A percentile compares a stretch with the other conserved stretches of the same genome.
phyloP scores from a whole-genome alignment of 2,888 invertebrate species.

The Sinhomidia bicolor region DNA sequence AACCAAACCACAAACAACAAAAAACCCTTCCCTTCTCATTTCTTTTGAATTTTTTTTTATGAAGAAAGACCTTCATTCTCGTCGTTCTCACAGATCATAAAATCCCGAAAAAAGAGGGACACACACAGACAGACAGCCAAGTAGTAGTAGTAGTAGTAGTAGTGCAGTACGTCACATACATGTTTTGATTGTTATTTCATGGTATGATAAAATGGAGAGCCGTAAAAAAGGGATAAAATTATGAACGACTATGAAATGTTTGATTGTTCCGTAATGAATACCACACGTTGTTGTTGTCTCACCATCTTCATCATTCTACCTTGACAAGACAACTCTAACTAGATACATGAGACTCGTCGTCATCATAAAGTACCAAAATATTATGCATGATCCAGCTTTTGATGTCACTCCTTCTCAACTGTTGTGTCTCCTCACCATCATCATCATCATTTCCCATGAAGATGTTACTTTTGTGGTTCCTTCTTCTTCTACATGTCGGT shows the following conservation, averaged over 20 bases:
- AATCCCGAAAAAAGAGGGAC: constrained; percentile 20
- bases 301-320: background rate
- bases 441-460: constrained; percentile 9
- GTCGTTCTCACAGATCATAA: constrained; percentile 27
- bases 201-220: background rate
- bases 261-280: constrained; percentile 31
- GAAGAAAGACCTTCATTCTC: background rate
- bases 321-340: background rate
- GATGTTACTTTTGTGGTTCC: constrained; percentile 33
- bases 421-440: no score
- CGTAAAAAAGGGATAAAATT: background rate
- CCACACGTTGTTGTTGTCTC: constrained; percentile 16
- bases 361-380: background rate
- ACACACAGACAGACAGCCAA: background rate
- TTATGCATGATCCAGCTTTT: constrained; percentile 22
- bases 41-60: background rate
- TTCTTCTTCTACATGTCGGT: constrained; percentile 9
- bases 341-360: background rate
- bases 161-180: background rate
- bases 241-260: background rate
- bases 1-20: constrained; percentile 26
- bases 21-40: constrained; percentile 30
- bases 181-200: background rate
- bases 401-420: background rate
- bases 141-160: background rate